Conservation (phyloP, 2,888 invertebrate species). For the Xiphydria camelus region DNA sequence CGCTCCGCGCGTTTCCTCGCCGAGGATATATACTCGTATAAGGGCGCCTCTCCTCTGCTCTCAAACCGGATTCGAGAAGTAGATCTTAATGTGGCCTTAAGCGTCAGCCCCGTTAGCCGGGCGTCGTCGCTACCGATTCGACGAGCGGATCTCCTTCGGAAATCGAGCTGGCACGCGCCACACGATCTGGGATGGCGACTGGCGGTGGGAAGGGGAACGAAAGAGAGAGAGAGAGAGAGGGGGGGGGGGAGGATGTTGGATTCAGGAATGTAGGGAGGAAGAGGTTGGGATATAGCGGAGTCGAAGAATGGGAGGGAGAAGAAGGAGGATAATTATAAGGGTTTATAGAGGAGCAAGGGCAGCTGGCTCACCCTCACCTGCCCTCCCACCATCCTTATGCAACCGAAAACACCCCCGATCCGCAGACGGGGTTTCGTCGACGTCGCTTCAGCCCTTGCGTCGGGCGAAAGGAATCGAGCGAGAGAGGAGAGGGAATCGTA, state of each 20-base stretch:
- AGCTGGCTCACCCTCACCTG: slow-evolving; percentile 45
- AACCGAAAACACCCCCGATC: slow-evolving; percentile 22
- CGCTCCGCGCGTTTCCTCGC: too few relatives aligned
- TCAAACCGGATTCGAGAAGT: too few relatives aligned
- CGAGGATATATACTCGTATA: too few relatives aligned
- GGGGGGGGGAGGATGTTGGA: background rate
- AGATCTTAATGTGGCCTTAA: too few relatives aligned
- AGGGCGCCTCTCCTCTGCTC: too few relatives aligned
- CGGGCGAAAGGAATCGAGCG: background rate
- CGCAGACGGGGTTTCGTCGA: slow-evolving; percentile 3
- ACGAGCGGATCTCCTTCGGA: too few relatives aligned
- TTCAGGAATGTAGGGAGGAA: too few relatives aligned
- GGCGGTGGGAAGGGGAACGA: background rate
- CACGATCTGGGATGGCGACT: too few relatives aligned
- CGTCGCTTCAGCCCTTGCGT: background rate
- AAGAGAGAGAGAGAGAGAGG: background rate
- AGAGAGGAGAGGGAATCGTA: background rate
- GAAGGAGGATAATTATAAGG: slow-evolving; percentile 33
- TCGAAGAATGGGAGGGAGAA: slow-evolving; percentile 10
- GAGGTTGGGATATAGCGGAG: slow-evolving; percentile 9
- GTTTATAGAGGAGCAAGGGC: slow-evolving; percentile 28
- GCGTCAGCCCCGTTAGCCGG: too few relatives aligned
- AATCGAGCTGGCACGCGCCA: slow-evolving; percentile 15
- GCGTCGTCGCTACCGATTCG: too few relatives aligned
- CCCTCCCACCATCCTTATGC: slow-evolving; percentile 17